Base-by-base conservation (phyloP, 2,888 invertebrate species). In the Brachycybe producta region DNA sequence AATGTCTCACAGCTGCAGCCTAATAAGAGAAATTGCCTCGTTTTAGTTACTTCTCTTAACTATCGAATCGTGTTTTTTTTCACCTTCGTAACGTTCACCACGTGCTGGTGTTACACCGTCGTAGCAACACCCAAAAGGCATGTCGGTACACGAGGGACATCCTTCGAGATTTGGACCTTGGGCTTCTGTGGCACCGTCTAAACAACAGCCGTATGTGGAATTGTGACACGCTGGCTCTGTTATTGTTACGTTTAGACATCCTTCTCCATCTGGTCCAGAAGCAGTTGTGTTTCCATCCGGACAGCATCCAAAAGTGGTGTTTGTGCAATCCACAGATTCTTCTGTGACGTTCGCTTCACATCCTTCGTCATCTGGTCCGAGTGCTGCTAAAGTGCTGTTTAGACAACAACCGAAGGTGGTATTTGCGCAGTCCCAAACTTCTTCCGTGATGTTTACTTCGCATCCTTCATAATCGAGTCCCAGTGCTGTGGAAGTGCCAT, bases 61-160 rank as follows among this genome's bases (percentile, higher is more conserved):
- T n/a, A n/a, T n/a, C n/a, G n/a, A n/a, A n/a, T n/a, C n/a, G n/a
- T n/a, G n/a, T n/a, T n/a, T 8, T 19, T 11, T 11, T 5, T 8
- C 24, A n/a, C 62, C 61, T 23, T 56, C 56, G 28, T 52, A 46
- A 17, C 58, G 36, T 11, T 51, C 56, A 27, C 61, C 61, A 45
- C 50, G 43, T 11, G 60, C 61, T 2, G 55, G 53, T 5, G 78
- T 75, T 59, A 82, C 77, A 62, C 88, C 84, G 63, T 95, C 92
- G 0, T 84, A 84, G 60, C 94, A 95, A 67, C 94, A 95, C n/a
- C 90, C 87, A 63, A 73, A 82, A 3, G 73, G 69, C 2, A 77
- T 71, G 17, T 58, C 24, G 74, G 73, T 58, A 54, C 67, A 67
- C 19, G 39, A 34, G 8, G 44, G 42, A 63, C 87, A 88, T 0